Conservation (phyloP, 2,888 invertebrate genomes). For the Acleris laterana region DNA sequence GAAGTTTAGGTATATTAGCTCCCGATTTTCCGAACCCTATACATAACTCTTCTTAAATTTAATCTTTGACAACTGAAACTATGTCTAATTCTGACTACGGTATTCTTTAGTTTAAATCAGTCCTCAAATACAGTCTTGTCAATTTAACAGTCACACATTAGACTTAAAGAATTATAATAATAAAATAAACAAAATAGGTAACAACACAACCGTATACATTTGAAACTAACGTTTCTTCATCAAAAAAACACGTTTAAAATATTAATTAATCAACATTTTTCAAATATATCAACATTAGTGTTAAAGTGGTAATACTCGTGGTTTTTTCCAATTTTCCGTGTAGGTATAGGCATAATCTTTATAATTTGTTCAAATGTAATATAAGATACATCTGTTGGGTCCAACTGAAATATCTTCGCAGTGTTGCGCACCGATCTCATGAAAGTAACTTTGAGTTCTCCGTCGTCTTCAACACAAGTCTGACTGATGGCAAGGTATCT, state of each 20-base stretch:
- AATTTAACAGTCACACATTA: too few species aligned
- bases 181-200: too few species aligned
- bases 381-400: conserved; percentile 12
- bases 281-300: background rate
- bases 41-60: too few species aligned
- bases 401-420: conserved; percentile 10
- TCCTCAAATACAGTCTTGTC: too few species aligned
- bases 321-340: conserved; percentile 1
- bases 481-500: conserved; percentile 13
- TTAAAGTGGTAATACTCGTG: conserved; percentile 4
- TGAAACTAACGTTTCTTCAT: conserved; percentile 4
- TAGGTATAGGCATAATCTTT: background rate
- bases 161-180: too few species aligned
- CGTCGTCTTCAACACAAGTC: conserved; percentile 13
- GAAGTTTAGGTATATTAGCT: too few species aligned
- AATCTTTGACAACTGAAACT: too few species aligned
- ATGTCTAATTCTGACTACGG: too few species aligned
- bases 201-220: too few species aligned
- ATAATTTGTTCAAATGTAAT: conserved; percentile 7
- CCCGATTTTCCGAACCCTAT: too few species aligned
- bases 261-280: conserved; percentile 1
- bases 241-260: conserved; percentile 4
- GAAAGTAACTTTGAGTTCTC: conserved; percentile 16
- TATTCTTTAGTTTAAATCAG: too few species aligned
- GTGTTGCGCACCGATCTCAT: conserved; percentile 12